Evolutionary conservation across 2,113 vertebrate genomes (phyloP).

Genomic region (Urocitellus parryii): DNA sequence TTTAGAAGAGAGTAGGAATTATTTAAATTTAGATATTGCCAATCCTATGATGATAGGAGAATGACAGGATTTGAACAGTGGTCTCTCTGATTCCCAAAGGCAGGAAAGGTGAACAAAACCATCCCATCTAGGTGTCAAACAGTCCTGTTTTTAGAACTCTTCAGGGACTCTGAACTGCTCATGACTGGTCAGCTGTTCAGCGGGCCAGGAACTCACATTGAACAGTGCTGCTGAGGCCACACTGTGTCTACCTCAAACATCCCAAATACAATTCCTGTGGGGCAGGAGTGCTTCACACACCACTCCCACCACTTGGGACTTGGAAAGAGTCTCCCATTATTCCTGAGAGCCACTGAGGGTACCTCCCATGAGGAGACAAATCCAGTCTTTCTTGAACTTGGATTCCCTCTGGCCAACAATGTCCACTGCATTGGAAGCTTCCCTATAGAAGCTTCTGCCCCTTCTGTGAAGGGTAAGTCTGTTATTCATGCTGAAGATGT

Average conservation of each 20-base stretch:
- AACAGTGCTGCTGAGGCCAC: background rate
- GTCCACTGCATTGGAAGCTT: background rate
- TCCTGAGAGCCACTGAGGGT: background rate
- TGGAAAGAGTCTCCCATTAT: background rate
- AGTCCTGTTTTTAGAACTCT: background rate
- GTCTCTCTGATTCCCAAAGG: background rate
- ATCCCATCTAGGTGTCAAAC: background rate
- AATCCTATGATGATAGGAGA: background rate
- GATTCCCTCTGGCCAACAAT: background rate
- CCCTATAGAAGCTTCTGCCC: background rate
- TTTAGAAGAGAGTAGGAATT: background rate
- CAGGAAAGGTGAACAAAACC: background rate
- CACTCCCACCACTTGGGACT: background rate
- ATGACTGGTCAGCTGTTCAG: background rate
- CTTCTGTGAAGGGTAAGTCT: background rate
- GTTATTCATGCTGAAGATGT: background rate
- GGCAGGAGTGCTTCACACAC: background rate
- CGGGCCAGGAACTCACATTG: background rate
- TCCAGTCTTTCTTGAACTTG: background rate
- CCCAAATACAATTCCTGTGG: background rate
- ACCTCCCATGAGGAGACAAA: background rate
- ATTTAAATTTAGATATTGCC: background rate
- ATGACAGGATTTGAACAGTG: background rate
- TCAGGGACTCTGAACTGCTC: background rate
- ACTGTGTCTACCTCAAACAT: background rate